Percentiles rank a stretch among this genome's conserved stretches.
Evolutionary conservation across 1,140 invertebrate genomes (phyloP).

Genomic region (Centruroides sculpturatus): DNA sequence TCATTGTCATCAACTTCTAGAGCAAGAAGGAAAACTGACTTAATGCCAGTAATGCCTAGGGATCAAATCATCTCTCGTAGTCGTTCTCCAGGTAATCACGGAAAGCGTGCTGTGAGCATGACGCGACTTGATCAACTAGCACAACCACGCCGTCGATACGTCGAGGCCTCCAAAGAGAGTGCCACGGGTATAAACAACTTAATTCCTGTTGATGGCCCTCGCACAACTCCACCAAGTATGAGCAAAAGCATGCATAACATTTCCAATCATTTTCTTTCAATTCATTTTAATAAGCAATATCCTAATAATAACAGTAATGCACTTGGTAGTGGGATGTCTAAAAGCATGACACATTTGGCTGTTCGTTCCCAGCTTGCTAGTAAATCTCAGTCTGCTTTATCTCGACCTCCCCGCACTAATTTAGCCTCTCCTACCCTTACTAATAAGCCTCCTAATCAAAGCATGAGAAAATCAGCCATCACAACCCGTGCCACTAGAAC

Average conservation of each 20-base stretch:
- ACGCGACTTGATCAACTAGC: slow-evolving; percentile 71
- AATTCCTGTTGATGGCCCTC: not conserved
- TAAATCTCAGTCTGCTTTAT: not conserved
- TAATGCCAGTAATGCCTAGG: slow-evolving; percentile 11
- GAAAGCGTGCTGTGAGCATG: slow-evolving; percentile 64
- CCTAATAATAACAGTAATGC: not conserved
- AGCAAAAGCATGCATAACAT: slow-evolving; percentile 16
- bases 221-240: slow-evolving; percentile 11
- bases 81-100: slow-evolving; percentile 1
- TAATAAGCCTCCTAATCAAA: not conserved
- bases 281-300: not conserved
- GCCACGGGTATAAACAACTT: not conserved
- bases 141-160: slow-evolving; percentile 42
- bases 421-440: not conserved
- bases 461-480: slow-evolving; percentile 4
- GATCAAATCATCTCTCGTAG: slow-evolving; percentile 4
- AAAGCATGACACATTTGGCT: slow-evolving; percentile 12
- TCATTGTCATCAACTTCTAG: slow-evolving; percentile 10
- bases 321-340: not conserved
- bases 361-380: not conserved
- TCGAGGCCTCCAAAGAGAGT: not conserved
- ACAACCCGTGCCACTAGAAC: slow-evolving; percentile 10
- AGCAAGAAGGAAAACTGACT: slow-evolving; percentile 13
- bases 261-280: not conserved
- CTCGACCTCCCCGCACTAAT: not conserved